phyloP scores from a whole-genome alignment of 2,797 vertebrate species.

The Karalla daura region DNA sequence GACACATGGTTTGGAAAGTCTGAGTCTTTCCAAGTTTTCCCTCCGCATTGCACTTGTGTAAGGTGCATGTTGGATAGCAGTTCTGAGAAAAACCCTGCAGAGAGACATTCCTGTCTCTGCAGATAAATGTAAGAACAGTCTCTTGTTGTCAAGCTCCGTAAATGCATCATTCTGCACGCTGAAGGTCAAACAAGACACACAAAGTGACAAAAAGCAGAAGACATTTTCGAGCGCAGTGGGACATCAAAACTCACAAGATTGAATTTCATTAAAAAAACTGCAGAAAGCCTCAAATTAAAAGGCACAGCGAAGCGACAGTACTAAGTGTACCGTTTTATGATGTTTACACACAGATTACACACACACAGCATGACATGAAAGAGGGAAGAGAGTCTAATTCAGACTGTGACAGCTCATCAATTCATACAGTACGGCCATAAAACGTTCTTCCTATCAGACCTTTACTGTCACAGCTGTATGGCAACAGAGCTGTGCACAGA shows the following conservation, averaged over 20 bases:
- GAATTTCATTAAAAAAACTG: background rate
- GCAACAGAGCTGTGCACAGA: background rate
- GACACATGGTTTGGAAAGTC: too few species aligned
- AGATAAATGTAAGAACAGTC: background rate
- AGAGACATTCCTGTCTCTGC: background rate
- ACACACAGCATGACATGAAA: background rate
- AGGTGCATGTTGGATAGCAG: background rate
- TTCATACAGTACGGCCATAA: slow-evolving; percentile 22
- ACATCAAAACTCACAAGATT: background rate
- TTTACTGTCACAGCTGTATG: slow-evolving; percentile 45
- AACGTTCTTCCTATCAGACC: slow-evolving; percentile 19
- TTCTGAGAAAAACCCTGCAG: background rate
- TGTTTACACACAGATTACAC: background rate
- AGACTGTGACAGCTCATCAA: slow-evolving; percentile 36
- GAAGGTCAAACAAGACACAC: background rate
- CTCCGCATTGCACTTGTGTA: background rate
- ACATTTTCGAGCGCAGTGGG: background rate
- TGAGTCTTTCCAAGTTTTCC: too few species aligned
- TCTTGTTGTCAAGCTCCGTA: background rate
- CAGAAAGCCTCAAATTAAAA: background rate
- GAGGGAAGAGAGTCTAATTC: slow-evolving; percentile 23
- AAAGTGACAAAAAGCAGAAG: background rate
- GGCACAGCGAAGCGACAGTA: background rate
- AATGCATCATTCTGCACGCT: background rate
- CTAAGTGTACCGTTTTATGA: background rate